Conservation (phyloP, 1,140 invertebrate species). For the Anthonomus grandis region DNA sequence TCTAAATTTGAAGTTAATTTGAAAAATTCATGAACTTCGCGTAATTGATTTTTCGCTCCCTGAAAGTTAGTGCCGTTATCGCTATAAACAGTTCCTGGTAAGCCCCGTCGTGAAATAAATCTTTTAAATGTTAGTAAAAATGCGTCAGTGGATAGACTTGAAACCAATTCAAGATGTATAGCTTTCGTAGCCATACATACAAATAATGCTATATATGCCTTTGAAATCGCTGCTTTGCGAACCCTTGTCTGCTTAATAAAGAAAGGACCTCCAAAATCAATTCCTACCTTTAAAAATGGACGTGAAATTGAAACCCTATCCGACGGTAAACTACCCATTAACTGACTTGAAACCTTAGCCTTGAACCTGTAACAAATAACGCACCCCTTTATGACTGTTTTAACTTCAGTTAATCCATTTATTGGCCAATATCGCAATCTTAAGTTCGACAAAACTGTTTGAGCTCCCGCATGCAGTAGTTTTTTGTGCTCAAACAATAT, state of each 20-base stretch:
- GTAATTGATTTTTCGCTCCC: slow-evolving; percentile 16
- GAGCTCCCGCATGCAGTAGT: slow-evolving; percentile 17
- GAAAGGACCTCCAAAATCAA: slow-evolving; percentile 27
- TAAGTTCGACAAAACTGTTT: slow-evolving; percentile 15
- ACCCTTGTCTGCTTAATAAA: slow-evolving; percentile 9
- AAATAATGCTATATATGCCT: slow-evolving; percentile 47
- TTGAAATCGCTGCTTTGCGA: slow-evolving; percentile 27
- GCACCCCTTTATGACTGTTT: slow-evolving; percentile 14
- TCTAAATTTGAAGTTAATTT: background rate
- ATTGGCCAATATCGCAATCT: slow-evolving; percentile 22
- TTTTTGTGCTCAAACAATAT: slow-evolving; percentile 13
- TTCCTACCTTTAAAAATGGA: slow-evolving; percentile 13
- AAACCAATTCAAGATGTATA: slow-evolving; percentile 49
- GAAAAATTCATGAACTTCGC: slow-evolving; percentile 13
- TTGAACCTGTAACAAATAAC: slow-evolving; percentile 16
- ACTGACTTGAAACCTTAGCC: background rate
- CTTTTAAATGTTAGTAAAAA: slow-evolving; percentile 45
- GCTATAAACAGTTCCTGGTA: slow-evolving; percentile 13
- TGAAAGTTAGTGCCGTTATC: slow-evolving; percentile 25
- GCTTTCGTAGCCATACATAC: slow-evolving; percentile 46
- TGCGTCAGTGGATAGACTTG: slow-evolving; percentile 41
- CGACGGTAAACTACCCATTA: slow-evolving; percentile 20
- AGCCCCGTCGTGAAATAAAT: slow-evolving; percentile 47
- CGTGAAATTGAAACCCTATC: background rate
- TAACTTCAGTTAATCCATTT: slow-evolving; percentile 5